Base-by-base conservation (phyloP, 2,797 vertebrate genomes). In the Huso huso region DNA sequence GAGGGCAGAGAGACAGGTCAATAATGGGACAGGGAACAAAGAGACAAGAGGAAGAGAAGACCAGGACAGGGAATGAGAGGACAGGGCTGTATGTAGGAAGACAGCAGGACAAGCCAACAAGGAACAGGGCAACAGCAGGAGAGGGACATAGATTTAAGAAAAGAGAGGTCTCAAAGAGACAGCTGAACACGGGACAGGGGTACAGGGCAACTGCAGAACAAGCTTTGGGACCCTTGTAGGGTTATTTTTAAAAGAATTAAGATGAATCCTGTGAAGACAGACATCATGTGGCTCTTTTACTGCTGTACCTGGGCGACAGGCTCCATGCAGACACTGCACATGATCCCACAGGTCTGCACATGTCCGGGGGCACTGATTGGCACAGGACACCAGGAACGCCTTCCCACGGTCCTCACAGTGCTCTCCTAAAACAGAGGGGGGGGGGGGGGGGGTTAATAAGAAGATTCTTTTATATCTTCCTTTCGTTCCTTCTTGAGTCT, bases 261-360 rank as follows among this genome's bases (percentile, higher is more conserved):
- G 37, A 37, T 37, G 37, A 37, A 37, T 37, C 37, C 37, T 57
- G 52, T 59, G 6, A 50, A 8, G 7, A 0, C 52, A 23, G 23
- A 52, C 1, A 3, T 12, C 0, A 1, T 37, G 37, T 37, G 37
- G 4, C 37, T 37, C 37, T 37, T 37, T 37, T 1, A 9, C 6
- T 60, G 4, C 6, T 12, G 7, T 78, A 94, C 95, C 95, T 74
- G 89, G 72, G 62, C 83, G 83, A 83, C 95, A 96, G 37, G 74
- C 71, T 58, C 92, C 91, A 71, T 92, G 94, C 50, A 95, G 88
- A 81, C 94, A 97, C 82, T 93, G 86, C 18, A 94, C 92, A 2
- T 88, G 92, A 2, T 90, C 88, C 94, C 94, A 95, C 49, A 92
- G 83, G 73, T 96, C 93, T 0, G 80, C 59, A 64, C 95, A 98